Conservation (phyloP, 2,113 vertebrate genomes). For the Burhinus bistriatus region DNA sequence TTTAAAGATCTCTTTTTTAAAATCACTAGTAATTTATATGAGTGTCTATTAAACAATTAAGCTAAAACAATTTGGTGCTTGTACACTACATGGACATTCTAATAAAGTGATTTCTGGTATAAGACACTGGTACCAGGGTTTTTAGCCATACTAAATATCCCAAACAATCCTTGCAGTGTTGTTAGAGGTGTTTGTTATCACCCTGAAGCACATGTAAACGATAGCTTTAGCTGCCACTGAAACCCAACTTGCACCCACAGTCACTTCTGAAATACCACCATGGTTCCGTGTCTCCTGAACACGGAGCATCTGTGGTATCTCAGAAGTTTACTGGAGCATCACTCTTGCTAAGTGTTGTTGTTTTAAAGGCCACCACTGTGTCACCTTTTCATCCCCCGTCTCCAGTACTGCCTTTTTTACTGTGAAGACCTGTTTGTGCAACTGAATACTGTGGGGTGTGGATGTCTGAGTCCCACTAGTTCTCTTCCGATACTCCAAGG, state of each 20-base stretch:
- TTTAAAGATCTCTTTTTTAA: background rate
- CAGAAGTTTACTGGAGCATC: background rate
- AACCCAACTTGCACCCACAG: background rate
- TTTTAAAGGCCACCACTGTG: background rate
- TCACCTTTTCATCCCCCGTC: background rate
- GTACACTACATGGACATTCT: conserved; percentile 71
- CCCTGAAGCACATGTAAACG: conserved; percentile 9
- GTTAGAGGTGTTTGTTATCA: background rate
- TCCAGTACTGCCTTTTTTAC: conserved; percentile 13
- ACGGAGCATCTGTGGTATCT: background rate
- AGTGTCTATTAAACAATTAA: background rate
- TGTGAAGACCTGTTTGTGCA: conserved; percentile 20
- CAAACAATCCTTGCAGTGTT: background rate
- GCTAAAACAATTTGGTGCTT: conserved; percentile 52
- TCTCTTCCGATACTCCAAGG: background rate
- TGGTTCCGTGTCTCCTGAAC: background rate
- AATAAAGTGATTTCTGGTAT: conserved; percentile 71
- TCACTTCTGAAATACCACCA: background rate
- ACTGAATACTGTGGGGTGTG: background rate
- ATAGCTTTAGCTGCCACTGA: conserved; percentile 33
- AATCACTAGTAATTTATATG: conserved; percentile 20
- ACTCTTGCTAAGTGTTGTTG: background rate
- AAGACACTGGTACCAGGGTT: conserved; percentile 60
- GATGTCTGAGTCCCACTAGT: background rate
- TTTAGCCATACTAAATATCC: conserved; percentile 49